A percentile compares a stretch with the other conserved stretches of the same genome.
Conservation (phyloP, 2,797 vertebrate genomes). For the Gymnopithys bicolor region DNA sequence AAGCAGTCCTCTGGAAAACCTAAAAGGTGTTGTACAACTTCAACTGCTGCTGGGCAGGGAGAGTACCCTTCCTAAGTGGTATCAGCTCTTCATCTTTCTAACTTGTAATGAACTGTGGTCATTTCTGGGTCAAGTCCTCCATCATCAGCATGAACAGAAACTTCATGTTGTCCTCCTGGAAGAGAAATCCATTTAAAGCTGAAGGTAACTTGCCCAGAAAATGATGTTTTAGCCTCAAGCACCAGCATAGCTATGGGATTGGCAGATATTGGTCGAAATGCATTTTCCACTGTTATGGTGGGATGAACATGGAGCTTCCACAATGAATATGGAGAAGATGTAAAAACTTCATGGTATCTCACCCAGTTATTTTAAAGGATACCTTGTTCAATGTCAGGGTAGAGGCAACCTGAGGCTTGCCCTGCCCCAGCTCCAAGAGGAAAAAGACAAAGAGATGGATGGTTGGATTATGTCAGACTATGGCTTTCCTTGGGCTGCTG, state of each 20-base stretch:
- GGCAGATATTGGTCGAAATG: neutral
- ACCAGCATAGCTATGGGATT: neutral
- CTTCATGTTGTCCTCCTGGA: neutral
- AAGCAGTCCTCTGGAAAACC: neutral
- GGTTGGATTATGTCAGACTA: neutral
- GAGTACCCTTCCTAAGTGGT: neutral
- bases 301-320: neutral
- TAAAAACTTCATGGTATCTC: neutral
- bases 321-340: neutral
- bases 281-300: accelerated
- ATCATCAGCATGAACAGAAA: neutral
- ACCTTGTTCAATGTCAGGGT: neutral
- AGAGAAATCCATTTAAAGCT: neutral
- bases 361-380: neutral
- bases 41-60: neutral
- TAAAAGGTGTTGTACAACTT: neutral
- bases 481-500: neutral
- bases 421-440: neutral
- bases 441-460: neutral
- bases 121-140: neutral
- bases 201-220: neutral
- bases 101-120: neutral
- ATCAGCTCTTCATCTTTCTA: neutral
- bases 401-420: neutral
- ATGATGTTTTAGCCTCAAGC: neutral